phyloP scores from a whole-genome alignment of 2,113 vertebrate species.

The Caranx melampygus region DNA sequence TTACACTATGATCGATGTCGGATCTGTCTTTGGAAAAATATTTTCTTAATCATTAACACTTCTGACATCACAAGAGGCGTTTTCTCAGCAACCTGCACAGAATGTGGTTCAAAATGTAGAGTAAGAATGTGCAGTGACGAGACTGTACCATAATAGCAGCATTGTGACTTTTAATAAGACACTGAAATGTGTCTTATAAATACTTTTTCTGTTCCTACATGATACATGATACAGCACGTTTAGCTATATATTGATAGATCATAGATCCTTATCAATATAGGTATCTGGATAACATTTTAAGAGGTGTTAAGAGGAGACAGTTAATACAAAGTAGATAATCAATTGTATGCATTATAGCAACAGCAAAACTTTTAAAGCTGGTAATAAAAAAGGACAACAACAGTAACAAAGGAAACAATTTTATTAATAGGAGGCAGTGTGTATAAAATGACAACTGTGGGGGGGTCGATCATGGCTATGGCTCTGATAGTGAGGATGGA shows the following conservation, averaged over 20 bases:
- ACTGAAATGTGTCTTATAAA: no score
- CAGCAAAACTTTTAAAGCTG: background rate
- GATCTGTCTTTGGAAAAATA: background rate
- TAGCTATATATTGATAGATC: no score
- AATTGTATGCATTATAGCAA: background rate
- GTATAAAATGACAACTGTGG: slow-evolving; percentile 8
- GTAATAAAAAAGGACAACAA: slow-evolving; percentile 15
- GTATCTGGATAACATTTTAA: no score
- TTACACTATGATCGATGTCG: background rate
- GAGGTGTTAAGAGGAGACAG: no score
- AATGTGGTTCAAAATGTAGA: no score
- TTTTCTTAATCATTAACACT: background rate
- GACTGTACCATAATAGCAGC: no score
- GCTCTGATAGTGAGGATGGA: background rate
- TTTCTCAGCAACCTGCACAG: no score
- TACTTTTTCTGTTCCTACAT: no score
- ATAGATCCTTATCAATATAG: no score
- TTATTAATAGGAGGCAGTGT: slow-evolving; percentile 46
- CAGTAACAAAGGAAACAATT: slow-evolving; percentile 17
- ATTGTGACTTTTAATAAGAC: no score
- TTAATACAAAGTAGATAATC: background rate
- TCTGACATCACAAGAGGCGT: background rate
- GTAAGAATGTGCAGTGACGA: no score
- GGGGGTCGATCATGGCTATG: slow-evolving; percentile 4
- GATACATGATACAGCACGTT: no score